These are phyloP conservation scores for Tetranychus piercei DNA, from an alignment of 2,888 invertebrate genomes.

Conservation along the genomic window DNA sequence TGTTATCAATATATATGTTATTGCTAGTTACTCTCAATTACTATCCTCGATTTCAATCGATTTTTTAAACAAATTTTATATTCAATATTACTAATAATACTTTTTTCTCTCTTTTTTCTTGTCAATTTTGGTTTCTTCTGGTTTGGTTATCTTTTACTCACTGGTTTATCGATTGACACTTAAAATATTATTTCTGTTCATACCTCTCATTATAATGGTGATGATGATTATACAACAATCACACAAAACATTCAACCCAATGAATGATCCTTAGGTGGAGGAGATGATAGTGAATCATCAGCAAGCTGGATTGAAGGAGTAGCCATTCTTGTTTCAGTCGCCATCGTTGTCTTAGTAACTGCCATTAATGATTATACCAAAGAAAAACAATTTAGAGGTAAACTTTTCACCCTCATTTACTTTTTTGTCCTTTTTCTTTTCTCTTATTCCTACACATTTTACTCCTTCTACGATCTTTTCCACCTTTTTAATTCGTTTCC, in stretches of 20 bases:
- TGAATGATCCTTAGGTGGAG: slow-evolving; percentile 17
- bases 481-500: not conserved
- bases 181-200: not conserved
- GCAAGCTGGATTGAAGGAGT: slow-evolving; percentile 99
- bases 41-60: no score
- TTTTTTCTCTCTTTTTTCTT: not conserved
- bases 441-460: slow-evolving; percentile 3
- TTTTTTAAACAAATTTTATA: no score
- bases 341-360: slow-evolving; percentile 95
- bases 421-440: not conserved
- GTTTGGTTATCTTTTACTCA: not conserved
- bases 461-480: not conserved
- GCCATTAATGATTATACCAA: slow-evolving; percentile 99
- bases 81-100: not conserved
- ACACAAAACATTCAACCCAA: not conserved
- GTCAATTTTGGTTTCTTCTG: not conserved
- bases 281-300: slow-evolving; percentile 14
- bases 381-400: slow-evolving; percentile 40
- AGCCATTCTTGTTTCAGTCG: slow-evolving; percentile 94
- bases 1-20: no score
- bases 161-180: not conserved
- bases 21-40: no score
- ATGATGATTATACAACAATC: not conserved
- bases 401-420: slow-evolving; percentile 5
- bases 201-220: not conserved